A percentile compares a stretch with the other conserved stretches of the same genome.
These are phyloP conservation scores for Ferdinandea cuprea DNA, from an alignment of 2,888 invertebrate genomes.

Conservation along the genomic window DNA sequence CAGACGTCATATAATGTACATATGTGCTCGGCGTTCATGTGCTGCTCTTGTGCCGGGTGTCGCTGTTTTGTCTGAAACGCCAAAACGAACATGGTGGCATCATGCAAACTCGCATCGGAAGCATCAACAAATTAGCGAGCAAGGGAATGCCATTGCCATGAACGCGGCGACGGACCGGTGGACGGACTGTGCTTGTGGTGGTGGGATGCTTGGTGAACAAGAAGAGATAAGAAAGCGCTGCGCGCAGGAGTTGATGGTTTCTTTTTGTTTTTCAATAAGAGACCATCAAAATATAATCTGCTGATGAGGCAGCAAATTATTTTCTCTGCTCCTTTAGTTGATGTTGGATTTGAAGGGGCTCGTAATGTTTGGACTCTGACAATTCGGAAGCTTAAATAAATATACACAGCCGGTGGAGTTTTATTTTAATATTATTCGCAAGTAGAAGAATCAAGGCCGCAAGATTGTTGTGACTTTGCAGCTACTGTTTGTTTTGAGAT, in stretches of 20 bases:
- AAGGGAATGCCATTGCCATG: neutral
- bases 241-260: constrained; percentile 35
- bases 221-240: constrained; percentile 53
- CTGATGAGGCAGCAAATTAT: constrained; percentile 49
- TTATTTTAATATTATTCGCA: constrained; percentile 42
- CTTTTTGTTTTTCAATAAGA: neutral
- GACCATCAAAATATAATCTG: constrained; percentile 53
- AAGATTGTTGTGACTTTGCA: constrained; percentile 20
- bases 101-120: constrained; percentile 72
- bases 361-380: constrained; percentile 58
- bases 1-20: constrained; percentile 59
- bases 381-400: constrained; percentile 72
- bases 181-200: constrained; percentile 42
- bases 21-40: constrained; percentile 22
- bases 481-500: too few relatives aligned
- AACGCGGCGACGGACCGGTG: neutral
- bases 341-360: constrained; percentile 6
- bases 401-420: constrained; percentile 22
- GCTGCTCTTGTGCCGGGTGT: constrained; percentile 46
- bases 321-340: constrained; percentile 29
- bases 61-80: constrained; percentile 34
- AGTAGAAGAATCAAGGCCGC: constrained; percentile 18
- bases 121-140: constrained; percentile 70
- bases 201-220: constrained; percentile 46
- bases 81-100: constrained; percentile 73